Percentiles rank a stretch among this genome's conserved stretches.
Conservation (phyloP, 2,888 invertebrate species). For the Hyposoter dolosus region DNA sequence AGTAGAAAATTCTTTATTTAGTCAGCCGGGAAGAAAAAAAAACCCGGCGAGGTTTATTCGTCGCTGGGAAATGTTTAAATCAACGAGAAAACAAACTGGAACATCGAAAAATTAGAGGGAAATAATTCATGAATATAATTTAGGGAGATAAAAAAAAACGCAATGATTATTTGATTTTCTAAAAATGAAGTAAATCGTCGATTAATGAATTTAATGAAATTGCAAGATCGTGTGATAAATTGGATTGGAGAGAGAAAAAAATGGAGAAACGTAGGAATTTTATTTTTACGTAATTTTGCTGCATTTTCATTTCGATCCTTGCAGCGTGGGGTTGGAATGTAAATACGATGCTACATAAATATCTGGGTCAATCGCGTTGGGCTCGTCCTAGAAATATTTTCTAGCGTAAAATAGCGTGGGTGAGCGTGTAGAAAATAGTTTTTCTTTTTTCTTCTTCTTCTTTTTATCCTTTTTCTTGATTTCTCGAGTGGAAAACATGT, state of each 20-base stretch:
- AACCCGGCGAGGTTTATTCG: not conserved
- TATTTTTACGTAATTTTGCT: conserved; percentile 14
- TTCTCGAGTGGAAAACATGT: conserved; percentile 65
- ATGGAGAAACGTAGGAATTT: not conserved
- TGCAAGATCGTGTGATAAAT: not conserved
- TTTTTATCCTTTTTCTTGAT: conserved; percentile 56
- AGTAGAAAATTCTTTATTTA: conserved; percentile 21
- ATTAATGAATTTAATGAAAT: not conserved
- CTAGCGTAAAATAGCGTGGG: conserved; percentile 59
- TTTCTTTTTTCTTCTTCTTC: not conserved
- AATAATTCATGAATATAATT: too few species aligned
- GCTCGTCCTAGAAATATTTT: conserved; percentile 61
- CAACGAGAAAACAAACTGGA: not conserved
- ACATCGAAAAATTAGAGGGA: too few species aligned
- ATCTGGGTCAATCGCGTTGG: conserved; percentile 59
- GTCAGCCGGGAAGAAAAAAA: conserved; percentile 31
- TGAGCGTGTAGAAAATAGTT: conserved; percentile 40
- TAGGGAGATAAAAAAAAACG: not conserved
- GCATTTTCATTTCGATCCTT: not conserved
- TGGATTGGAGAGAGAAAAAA: not conserved
- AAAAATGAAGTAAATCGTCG: not conserved
- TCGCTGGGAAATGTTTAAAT: not conserved
- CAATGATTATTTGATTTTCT: not conserved
- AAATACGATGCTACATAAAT: conserved; percentile 52
- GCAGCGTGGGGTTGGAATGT: conserved; percentile 7